These are phyloP conservation scores for Hydropsyche betteni DNA, from an alignment of 2,888 invertebrate genomes.

Conservation along the genomic window DNA sequence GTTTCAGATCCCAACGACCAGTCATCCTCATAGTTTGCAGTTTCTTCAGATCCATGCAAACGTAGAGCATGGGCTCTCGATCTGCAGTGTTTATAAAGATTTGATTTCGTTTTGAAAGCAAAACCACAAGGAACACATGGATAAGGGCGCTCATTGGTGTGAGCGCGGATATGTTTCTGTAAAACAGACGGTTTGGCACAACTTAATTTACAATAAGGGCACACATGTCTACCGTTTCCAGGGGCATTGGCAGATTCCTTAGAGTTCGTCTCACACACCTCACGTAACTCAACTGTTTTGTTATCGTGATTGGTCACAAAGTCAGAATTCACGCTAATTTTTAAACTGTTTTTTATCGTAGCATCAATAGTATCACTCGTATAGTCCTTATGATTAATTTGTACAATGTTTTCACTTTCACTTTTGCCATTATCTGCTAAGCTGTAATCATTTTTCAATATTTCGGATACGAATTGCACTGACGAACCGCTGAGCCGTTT, in stretches of 20 bases:
- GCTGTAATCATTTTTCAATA: background rate
- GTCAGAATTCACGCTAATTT: conserved; percentile 40
- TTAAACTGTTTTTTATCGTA: conserved; percentile 32
- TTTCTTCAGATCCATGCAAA: conserved; percentile 69
- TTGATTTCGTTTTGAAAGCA: conserved; percentile 93
- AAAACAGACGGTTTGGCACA: conserved; percentile 94
- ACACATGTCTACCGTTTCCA: conserved; percentile 76
- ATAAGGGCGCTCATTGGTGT: conserved; percentile 92
- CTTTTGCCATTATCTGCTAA: conserved; percentile 36
- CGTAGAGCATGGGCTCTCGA: conserved; percentile 77
- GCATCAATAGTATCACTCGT: conserved; percentile 40
- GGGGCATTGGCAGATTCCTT: conserved; percentile 44
- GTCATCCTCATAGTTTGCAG: conserved; percentile 66
- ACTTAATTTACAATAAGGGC: conserved; percentile 86
- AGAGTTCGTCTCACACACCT: conserved; percentile 43
- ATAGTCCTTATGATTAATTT: conserved; percentile 63
- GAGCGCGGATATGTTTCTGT: conserved; percentile 92
- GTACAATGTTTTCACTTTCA: conserved; percentile 64
- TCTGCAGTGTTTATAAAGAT: conserved; percentile 89
- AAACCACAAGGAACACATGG: conserved; percentile 90
- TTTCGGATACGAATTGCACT: background rate
- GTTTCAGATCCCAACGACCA: conserved; percentile 69
- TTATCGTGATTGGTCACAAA: conserved; percentile 38
- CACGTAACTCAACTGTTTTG: conserved; percentile 41
- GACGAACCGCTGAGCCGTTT: conserved; percentile 16